Evolutionary conservation across 2,113 vertebrate species (phyloP), one percentile per base, ranked within the genome.

Genomic region (Gallinago jamesoni): DNA sequence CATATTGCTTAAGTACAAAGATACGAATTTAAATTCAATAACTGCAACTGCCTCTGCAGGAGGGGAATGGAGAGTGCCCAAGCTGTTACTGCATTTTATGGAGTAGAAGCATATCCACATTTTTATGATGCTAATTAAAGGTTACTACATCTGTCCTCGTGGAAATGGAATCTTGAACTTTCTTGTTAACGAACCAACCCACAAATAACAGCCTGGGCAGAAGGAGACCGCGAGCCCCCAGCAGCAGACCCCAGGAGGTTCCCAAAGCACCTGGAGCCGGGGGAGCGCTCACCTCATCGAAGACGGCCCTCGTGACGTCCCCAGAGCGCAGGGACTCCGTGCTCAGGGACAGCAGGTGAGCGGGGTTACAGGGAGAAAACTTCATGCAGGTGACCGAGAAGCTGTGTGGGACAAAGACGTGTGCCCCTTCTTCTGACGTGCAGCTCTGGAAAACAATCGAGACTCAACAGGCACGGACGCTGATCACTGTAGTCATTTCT

Each of bases 271-370:
- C 39, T 27, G 77, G 35, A 81, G 73, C 35, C 2, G 18, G 8
- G 59, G 33, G 52, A 80, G 91, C 31, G 73, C 93, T 97, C 91
- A 99, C 99, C 95, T 99, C 99, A 23, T 99, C 98, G 62, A 99
- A 99, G 69, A 98, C 39, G 1, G 98, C 97, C 48, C 93, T 98
- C 45, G 98, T 98, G 27, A 99, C 94, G 19, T 99, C 99, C 3
- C 98, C 99, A 31, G 98, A 98, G 52, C 99, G 98, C 45, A 99
- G 45, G 1, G 95, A 97, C 13, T 99, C 99, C 0, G 95, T 96
- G 97, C 99, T 98, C n/a, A 98, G 96, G 27, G 98, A 99, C 87
- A 99, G 95, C 80, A 99, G 63, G 19, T 99, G 98, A 17, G 98
- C 94, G 3, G 98, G 97, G 21, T 98, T 97, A 41, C 82, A 89